Percentiles rank a stretch among this genome's conserved stretches.
phyloP scores from a whole-genome alignment of 2,113 vertebrate species.

The Centropus unirufus region DNA sequence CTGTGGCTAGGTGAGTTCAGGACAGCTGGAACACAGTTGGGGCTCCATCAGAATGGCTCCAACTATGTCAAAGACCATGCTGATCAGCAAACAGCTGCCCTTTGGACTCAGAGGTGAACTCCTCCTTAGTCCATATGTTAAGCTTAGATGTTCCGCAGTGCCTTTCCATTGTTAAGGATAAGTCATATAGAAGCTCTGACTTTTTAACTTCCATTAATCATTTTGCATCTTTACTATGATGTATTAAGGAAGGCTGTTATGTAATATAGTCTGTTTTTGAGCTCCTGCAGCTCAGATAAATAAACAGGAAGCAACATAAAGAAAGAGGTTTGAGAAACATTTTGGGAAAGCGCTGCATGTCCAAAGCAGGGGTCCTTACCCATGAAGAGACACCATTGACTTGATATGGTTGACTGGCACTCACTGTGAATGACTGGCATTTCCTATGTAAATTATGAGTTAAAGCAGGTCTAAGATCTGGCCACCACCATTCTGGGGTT shows the following conservation, averaged over 20 bases:
- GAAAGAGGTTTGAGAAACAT: background rate
- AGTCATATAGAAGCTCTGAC: background rate
- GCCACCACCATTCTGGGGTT: background rate
- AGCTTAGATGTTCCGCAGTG: background rate
- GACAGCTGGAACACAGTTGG: background rate
- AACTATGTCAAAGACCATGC: background rate
- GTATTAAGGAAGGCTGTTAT: background rate
- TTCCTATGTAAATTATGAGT: background rate
- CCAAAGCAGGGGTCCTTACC: background rate
- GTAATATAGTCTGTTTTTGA: background rate
- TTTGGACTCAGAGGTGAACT: background rate
- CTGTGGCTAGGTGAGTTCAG: background rate
- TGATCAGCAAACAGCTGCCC: background rate
- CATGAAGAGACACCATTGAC: background rate
- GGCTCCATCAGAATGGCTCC: background rate
- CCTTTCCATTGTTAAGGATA: background rate
- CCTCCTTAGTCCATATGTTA: background rate
- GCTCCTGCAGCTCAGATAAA: background rate
- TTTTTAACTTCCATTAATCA: background rate
- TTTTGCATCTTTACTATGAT: background rate
- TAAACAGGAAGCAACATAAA: background rate
- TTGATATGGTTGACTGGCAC: background rate
- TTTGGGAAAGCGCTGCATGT: background rate
- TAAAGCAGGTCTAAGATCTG: background rate
- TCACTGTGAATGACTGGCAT: background rate